Conservation (phyloP, 92 coral and sea anemone genomes). For the Umimayanthus chanpuru region DNA sequence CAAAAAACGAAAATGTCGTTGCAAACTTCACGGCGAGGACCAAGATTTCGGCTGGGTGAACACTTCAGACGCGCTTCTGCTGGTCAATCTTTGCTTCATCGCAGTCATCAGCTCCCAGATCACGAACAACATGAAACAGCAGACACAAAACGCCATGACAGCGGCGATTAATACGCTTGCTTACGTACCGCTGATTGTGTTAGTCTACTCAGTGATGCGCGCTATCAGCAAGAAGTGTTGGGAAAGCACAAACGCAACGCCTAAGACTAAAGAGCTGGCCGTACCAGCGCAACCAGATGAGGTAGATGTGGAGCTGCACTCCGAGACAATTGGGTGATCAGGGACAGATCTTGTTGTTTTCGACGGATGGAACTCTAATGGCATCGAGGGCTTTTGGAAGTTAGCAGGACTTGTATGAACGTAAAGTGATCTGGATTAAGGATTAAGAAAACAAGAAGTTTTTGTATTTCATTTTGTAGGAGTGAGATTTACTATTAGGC, state of each 20-base stretch:
- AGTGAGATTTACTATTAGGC: too few species aligned
- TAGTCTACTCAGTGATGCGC: conserved; percentile 43
- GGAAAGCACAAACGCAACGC: neutral
- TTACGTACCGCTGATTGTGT: conserved; percentile 39
- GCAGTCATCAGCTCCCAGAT: conserved; percentile 33
- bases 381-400: too few species aligned
- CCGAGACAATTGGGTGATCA: too few species aligned
- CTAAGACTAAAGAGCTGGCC: neutral
- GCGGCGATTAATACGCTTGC: conserved; percentile 3
- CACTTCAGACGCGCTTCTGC: conserved; percentile 41
- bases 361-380: too few species aligned
- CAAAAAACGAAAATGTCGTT: neutral
- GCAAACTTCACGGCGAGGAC: conserved; percentile 35
- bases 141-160: conserved; percentile 19
- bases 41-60: conserved; percentile 51
- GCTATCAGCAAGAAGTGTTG: conserved; percentile 25
- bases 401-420: too few species aligned
- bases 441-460: too few species aligned
- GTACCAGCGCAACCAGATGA: too few species aligned
- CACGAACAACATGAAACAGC: neutral
- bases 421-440: too few species aligned
- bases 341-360: too few species aligned
- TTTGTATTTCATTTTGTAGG: too few species aligned
- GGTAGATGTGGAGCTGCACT: too few species aligned
- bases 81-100: conserved; percentile 43